Evolutionary conservation across 2,888 invertebrate species (phyloP), one percentile per base, ranked within the genome.

Genomic region (Autographa gamma): DNA sequence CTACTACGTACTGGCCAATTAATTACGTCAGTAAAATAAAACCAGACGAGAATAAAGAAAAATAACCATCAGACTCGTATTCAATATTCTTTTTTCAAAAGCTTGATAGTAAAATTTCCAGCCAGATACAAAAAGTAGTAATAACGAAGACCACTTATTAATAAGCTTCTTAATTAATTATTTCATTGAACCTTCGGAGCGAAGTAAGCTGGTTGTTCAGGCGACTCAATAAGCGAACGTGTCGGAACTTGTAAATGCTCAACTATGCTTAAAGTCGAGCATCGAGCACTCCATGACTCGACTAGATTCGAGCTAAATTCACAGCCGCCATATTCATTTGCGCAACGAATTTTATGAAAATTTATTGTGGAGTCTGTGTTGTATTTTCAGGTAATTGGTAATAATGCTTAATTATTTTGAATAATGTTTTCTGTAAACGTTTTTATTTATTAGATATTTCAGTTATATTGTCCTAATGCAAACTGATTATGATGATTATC

Each of bases 181-280:
- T 67, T 77, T 66, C 80, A 76, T 56, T 11, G 19, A 65, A 67
- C 67, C 66, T 77, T 19, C 62, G 64, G 76, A 71, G 76, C 54
- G 77, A 80, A 77, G 64, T 80, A 80, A 76, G 73, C 77, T 52
- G 52, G 63, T 67, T 66, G 38, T 41, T 71, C 59, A 31, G 63
- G 73, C 58, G 68, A 73, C 77, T 80, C 68, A 69, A 77, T 77
- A 77, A 77, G 64, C 19, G 72, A 77, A 69, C 68, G 62, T 68
- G 58, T 31, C 58, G 31, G 32, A 63, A 77, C 66, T 80, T 77
- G 59, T 65, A 61, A 71, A 80, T 65, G 48, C 64, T 71, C 62
- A 76, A 77, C 73, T 80, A 71, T 80, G 71, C 63, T 74, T 48
- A 71, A 75, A 75, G 66, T 79, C 34, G 59, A 66, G 65, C 38